Conservation (phyloP, 2,113 vertebrate genomes). For the Lanius collurio region DNA sequence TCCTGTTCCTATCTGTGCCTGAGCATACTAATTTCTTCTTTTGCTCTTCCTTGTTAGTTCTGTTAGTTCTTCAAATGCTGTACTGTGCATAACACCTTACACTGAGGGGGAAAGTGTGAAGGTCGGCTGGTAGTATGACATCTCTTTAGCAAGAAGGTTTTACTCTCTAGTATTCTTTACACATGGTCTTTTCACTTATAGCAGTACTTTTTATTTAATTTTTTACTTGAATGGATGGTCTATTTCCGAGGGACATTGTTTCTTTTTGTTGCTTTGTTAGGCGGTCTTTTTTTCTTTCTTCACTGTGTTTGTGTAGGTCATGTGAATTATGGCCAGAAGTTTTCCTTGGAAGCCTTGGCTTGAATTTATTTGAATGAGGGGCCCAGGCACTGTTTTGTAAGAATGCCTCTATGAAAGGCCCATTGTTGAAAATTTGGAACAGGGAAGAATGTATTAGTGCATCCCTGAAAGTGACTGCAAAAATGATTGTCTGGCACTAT, state of each 20-base stretch:
- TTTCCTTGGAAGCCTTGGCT: neutral
- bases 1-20: neutral
- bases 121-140: slow-evolving; percentile 7
- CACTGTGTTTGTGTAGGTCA: neutral
- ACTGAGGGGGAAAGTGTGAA: slow-evolving; percentile 14
- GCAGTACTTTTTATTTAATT: neutral
- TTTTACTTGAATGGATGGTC: slow-evolving; percentile 31
- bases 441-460: neutral
- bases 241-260: slow-evolving; percentile 13
- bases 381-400: neutral
- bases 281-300: neutral
- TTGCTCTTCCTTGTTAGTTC: slow-evolving; percentile 40
- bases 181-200: slow-evolving; percentile 20
- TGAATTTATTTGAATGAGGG: neutral
- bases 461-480: neutral
- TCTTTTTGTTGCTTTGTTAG: slow-evolving; percentile 8
- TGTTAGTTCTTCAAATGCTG: slow-evolving; percentile 1
- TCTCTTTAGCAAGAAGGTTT: neutral
- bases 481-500: neutral
- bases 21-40: slow-evolving; percentile 45
- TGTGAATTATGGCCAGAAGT: slow-evolving; percentile 42
- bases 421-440: slow-evolving; percentile 16
- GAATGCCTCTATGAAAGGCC: neutral
- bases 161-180: slow-evolving; percentile 36
- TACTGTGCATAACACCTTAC: neutral